Evolutionary conservation across 1,140 invertebrate species (phyloP).

Genomic region (Octopus sinensis): DNA sequence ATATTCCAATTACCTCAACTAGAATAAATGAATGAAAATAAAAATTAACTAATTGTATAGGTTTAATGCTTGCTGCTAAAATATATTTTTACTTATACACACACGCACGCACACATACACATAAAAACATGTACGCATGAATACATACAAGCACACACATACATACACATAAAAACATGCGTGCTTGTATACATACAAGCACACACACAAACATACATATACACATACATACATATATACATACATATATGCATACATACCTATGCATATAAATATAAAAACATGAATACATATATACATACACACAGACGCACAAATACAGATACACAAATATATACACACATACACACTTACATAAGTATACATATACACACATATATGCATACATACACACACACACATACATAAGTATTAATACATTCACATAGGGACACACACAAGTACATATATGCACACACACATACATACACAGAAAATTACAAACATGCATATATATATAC

Average conservation of each 20-base stretch:
- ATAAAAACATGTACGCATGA: background rate
- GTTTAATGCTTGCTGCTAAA: background rate
- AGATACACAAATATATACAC: background rate
- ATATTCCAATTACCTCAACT: too few relatives aligned
- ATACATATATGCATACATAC: background rate
- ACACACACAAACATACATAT: background rate
- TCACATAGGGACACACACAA: background rate
- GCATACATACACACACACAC: background rate
- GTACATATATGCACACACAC: background rate
- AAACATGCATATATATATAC: background rate
- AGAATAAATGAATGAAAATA: too few relatives aligned
- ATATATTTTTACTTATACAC: background rate
- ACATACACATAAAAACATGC: background rate
- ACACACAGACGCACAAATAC: background rate
- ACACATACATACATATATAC: background rate
- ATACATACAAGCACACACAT: background rate
- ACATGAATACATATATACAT: background rate
- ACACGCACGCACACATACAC: background rate
- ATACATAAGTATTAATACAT: background rate
- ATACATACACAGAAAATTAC: background rate
- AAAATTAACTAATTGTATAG: too few relatives aligned
- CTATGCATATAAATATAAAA: background rate
- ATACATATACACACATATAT: background rate
- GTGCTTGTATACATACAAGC: background rate
- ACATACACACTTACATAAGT: background rate